Percentiles rank a stretch among this genome's conserved stretches.
Conservation (phyloP, 2,797 vertebrate species). For the Sebastes paucispinis region DNA sequence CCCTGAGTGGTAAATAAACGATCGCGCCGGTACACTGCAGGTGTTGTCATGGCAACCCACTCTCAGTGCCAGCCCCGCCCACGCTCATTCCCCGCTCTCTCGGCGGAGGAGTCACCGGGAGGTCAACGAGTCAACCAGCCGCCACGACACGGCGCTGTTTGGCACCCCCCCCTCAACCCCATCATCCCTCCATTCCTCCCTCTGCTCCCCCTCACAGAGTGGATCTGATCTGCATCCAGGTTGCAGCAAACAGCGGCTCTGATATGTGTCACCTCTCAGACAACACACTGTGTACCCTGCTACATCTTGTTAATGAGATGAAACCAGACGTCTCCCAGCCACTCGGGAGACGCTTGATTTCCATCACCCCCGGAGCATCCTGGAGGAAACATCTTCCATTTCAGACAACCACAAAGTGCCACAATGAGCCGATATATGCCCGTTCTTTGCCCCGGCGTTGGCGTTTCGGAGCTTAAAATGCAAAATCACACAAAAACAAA, state of each 20-base stretch:
- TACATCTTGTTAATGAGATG: slow-evolving; percentile 26
- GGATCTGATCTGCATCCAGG: slow-evolving; percentile 47
- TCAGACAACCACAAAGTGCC: not conserved
- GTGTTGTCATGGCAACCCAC: slow-evolving; percentile 92
- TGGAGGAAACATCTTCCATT: not conserved
- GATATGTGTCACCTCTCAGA: slow-evolving; percentile 28
- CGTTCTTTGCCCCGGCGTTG: not conserved
- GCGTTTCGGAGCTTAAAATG: not conserved
- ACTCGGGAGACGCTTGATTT: slow-evolving; percentile 1
- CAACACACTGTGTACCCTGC: not conserved
- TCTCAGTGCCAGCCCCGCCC: slow-evolving; percentile 76
- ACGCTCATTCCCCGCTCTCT: slow-evolving; percentile 82
- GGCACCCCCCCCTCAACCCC: slow-evolving; percentile 24
- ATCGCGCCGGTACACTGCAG: slow-evolving; percentile 91
- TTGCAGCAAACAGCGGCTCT: slow-evolving; percentile 37
- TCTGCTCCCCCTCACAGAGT: not conserved
- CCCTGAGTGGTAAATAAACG: slow-evolving; percentile 89
- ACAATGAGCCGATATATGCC: slow-evolving; percentile 2
- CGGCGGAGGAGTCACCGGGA: slow-evolving; percentile 89
- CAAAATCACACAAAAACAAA: slow-evolving; percentile 33
- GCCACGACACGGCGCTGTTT: slow-evolving; percentile 74
- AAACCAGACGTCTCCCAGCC: slow-evolving; percentile 20
- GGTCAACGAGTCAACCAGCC: slow-evolving; percentile 83
- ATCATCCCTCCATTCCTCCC: not conserved
- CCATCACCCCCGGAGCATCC: not conserved